Conservation (phyloP, 2,113 vertebrate genomes). For the Istiophorus platypterus region DNA sequence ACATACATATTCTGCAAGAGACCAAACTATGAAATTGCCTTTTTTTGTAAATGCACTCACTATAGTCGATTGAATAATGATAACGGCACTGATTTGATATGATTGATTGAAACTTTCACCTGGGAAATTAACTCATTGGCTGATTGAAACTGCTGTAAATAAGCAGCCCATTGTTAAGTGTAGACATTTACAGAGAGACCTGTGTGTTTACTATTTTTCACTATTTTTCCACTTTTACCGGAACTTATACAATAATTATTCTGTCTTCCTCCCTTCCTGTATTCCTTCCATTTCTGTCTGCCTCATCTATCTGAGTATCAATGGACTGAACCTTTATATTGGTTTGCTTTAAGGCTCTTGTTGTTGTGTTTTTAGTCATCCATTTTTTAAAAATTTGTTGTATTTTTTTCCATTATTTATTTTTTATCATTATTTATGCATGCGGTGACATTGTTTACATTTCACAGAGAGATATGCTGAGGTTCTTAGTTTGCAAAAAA, state of each 20-base stretch:
- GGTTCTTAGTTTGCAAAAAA: conserved; percentile 58
- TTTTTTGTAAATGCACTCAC: conserved; percentile 23
- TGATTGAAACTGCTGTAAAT: background rate
- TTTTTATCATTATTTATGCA: conserved; percentile 71
- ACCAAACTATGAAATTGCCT: conserved; percentile 47
- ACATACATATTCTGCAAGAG: conserved; percentile 10
- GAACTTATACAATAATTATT: conserved; percentile 5
- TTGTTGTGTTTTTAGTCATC: conserved; percentile 35
- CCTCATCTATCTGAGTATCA: conserved; percentile 11
- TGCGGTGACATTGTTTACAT: conserved; percentile 80
- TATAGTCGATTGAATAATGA: background rate
- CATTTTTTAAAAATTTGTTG: conserved; percentile 26
- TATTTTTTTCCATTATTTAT: conserved; percentile 70
- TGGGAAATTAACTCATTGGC: too few species aligned
- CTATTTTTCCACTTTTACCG: background rate
- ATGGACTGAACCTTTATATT: conserved; percentile 25
- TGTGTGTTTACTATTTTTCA: background rate
- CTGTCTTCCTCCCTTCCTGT: conserved; percentile 32
- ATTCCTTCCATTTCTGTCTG: background rate
- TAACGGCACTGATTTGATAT: background rate
- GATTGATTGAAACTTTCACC: background rate
- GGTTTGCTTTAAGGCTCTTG: conserved; percentile 23
- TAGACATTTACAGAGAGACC: background rate
- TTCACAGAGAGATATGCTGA: conserved; percentile 53
- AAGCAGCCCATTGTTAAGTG: too few species aligned